phyloP scores from a whole-genome alignment of 2,797 vertebrate genomes.

The Schizopygopsis malacanthus region DNA sequence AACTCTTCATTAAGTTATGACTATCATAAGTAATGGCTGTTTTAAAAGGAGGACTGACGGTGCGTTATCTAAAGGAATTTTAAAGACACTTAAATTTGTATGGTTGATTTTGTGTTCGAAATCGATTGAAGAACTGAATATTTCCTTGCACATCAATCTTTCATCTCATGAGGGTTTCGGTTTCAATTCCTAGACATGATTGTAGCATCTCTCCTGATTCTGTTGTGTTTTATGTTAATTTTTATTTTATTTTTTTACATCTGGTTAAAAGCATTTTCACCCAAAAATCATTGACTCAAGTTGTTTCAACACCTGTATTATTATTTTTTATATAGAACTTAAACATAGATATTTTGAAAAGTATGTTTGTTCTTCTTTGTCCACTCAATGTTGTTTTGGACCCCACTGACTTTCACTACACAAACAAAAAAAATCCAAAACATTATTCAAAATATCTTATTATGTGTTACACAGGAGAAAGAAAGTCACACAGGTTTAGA shows the following conservation, averaged over 20 bases:
- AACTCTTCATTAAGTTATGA: background rate
- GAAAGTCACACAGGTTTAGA: background rate
- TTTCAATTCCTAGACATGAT: background rate
- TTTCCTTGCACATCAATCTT: background rate
- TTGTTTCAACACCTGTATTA: no score
- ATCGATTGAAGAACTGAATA: background rate
- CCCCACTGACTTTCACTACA: background rate
- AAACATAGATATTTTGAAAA: background rate
- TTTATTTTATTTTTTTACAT: background rate
- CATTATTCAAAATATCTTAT: background rate
- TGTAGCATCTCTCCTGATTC: background rate
- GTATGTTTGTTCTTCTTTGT: background rate
- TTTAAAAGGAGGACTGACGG: background rate
- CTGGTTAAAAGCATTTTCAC: background rate
- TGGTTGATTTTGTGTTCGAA: background rate
- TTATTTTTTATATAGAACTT: background rate
- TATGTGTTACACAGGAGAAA: background rate
- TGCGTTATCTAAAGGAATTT: constrained; percentile 22
- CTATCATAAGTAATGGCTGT: constrained; percentile 16
- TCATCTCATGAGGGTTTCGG: background rate
- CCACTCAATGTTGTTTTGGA: background rate
- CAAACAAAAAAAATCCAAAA: background rate
- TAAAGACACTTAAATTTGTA: constrained; percentile 19
- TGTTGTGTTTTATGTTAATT: background rate
- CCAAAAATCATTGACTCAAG: background rate